Percentiles rank a stretch among this genome's conserved stretches.
Conservation (phyloP, 2,113 vertebrate genomes). For the Psilopsiagon aurifrons region DNA sequence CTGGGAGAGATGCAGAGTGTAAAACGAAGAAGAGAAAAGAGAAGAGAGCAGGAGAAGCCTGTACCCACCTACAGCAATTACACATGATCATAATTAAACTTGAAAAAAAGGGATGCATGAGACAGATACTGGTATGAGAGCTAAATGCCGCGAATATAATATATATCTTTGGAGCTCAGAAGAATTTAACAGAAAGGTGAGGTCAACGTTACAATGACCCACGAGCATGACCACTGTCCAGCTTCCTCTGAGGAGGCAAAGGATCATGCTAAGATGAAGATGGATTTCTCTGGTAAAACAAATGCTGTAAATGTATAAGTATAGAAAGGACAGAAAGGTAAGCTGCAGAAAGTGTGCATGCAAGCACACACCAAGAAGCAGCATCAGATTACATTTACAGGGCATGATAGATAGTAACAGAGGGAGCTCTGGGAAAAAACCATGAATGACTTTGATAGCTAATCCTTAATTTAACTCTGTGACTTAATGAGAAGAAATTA, state of each 20-base stretch:
- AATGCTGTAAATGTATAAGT: background rate
- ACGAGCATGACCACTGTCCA: background rate
- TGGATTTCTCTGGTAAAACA: background rate
- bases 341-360: background rate
- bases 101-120: background rate
- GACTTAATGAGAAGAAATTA: background rate
- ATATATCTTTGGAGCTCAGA: background rate
- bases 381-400: background rate
- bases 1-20: background rate
- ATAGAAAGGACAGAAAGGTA: background rate
- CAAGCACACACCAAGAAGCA: background rate
- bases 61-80: background rate
- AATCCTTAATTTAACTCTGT: slow-evolving; percentile 15
- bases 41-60: background rate
- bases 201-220: background rate
- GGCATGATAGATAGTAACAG: background rate
- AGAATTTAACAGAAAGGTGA: background rate
- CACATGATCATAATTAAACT: background rate
- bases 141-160: background rate
- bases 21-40: background rate
- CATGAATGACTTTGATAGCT: background rate
- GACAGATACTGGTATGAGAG: background rate
- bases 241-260: background rate
- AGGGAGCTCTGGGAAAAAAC: background rate
- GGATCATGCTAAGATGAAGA: background rate